phyloP scores from a whole-genome alignment of 2,113 vertebrate species.

The Macquaria australasica region DNA sequence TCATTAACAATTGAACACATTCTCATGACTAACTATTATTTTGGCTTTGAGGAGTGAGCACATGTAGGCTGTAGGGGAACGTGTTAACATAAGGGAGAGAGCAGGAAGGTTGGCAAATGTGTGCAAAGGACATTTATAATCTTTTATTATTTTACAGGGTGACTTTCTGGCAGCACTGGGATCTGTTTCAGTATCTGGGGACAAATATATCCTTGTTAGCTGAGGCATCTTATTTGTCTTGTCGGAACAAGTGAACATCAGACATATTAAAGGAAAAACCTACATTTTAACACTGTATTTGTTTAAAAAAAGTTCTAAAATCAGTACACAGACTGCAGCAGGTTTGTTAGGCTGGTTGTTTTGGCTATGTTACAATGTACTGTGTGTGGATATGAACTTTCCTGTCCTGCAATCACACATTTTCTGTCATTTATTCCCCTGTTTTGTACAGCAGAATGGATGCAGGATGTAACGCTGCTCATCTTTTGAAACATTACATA shows the following conservation, averaged over 20 bases:
- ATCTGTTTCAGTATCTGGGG: constrained; percentile 17
- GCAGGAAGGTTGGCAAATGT: constrained; percentile 10
- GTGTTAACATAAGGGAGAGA: constrained; percentile 35
- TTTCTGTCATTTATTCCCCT: too few relatives aligned
- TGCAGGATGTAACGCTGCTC: not conserved
- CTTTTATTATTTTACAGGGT: constrained; percentile 38
- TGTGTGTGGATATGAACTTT: not conserved
- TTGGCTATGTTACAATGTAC: too few relatives aligned
- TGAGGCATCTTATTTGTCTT: not conserved
- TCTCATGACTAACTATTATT: constrained; percentile 53
- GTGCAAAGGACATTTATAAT: constrained; percentile 37
- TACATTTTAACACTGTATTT: not conserved
- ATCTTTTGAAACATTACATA: not conserved
- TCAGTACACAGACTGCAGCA: not conserved
- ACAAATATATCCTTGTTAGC: constrained; percentile 24
- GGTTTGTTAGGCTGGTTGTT: not conserved
- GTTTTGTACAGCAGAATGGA: not conserved
- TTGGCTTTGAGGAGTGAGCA: constrained; percentile 31
- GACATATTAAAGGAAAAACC: not conserved
- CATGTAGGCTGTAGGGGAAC: too few relatives aligned
- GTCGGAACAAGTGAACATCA: not conserved
- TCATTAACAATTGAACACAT: constrained; percentile 51
- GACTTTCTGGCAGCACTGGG: constrained; percentile 32
- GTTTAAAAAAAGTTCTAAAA: not conserved
- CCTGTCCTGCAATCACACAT: not conserved